These are phyloP conservation scores for Synanthedon myopaeformis DNA, from an alignment of 2,888 invertebrate species.

Conservation along the genomic window DNA sequence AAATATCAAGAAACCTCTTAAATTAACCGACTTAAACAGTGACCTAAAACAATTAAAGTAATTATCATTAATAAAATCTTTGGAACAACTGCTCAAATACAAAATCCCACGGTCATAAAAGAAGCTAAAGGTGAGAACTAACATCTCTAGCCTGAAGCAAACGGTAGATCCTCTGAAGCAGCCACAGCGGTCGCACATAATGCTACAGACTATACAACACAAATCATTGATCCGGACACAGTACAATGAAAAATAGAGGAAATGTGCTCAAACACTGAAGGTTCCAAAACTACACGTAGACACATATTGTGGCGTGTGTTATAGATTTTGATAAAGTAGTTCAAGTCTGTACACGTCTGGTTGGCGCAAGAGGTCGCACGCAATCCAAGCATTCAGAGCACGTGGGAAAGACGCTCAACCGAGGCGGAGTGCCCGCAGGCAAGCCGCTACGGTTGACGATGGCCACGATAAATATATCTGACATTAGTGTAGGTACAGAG, in stretches of 20 bases:
- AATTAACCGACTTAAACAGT: background rate
- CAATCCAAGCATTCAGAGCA: slow-evolving; percentile 66
- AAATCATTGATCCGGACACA: slow-evolving; percentile 29
- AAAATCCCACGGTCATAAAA: slow-evolving; percentile 61
- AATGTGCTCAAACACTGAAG: slow-evolving; percentile 19
- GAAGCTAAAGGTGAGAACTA: slow-evolving; percentile 49
- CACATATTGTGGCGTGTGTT: background rate
- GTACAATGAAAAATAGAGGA: slow-evolving; percentile 18
- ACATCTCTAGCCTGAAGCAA: slow-evolving; percentile 59
- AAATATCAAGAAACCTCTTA: too few species aligned
- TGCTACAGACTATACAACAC: slow-evolving; percentile 23
- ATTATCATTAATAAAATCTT: slow-evolving; percentile 45
- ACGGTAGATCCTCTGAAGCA: slow-evolving; percentile 66
- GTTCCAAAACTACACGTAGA: slow-evolving; percentile 9
- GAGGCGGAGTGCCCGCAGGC: slow-evolving; percentile 58
- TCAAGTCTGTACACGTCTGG: slow-evolving; percentile 35
- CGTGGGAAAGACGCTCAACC: slow-evolving; percentile 57
- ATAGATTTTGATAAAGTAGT: slow-evolving; percentile 17
- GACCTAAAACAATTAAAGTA: slow-evolving; percentile 14
- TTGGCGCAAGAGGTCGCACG: slow-evolving; percentile 59
- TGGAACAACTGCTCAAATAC: slow-evolving; percentile 19
- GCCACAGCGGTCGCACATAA: slow-evolving; percentile 39
- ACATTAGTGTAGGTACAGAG: slow-evolving; percentile 53
- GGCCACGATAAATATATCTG: slow-evolving; percentile 61
- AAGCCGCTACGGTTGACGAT: slow-evolving; percentile 62